A percentile compares a stretch with the other conserved stretches of the same genome.
Conservation (phyloP, 2,113 vertebrate species). For the Megaceryle torquata region DNA sequence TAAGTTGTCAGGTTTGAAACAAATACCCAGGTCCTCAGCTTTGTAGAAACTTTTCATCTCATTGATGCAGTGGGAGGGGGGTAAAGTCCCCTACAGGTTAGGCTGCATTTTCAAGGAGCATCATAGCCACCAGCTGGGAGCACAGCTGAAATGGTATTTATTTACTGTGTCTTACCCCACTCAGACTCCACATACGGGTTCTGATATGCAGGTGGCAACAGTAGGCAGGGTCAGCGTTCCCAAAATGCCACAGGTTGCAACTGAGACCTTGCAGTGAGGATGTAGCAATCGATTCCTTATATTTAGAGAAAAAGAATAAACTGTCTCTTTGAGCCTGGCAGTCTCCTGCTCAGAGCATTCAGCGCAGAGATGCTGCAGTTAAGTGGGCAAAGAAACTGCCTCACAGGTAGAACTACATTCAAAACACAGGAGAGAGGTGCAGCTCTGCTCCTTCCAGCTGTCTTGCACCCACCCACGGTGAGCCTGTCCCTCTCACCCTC, state of each 20-base stretch:
- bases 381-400: neutral
- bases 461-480: fast-evolving
- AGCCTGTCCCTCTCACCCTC: neutral
- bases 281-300: neutral
- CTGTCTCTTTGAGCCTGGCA: neutral
- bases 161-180: neutral
- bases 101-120: neutral
- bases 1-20: neutral
- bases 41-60: neutral
- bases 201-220: fast-evolving
- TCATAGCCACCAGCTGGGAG: neutral
- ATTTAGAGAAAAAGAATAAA: neutral
- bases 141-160: neutral
- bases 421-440: neutral
- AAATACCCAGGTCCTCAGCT: neutral
- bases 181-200: fast-evolving
- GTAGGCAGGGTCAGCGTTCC: neutral
- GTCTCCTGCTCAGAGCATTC: neutral
- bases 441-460: neutral
- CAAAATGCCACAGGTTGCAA: neutral
- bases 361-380: neutral
- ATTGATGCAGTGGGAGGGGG: neutral
- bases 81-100: neutral
- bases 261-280: neutral
- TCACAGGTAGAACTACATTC: neutral